Evolutionary conservation across 2,888 invertebrate genomes (phyloP), one percentile per base, ranked within the genome.

Genomic region (Hydrotaea diabolus): DNA sequence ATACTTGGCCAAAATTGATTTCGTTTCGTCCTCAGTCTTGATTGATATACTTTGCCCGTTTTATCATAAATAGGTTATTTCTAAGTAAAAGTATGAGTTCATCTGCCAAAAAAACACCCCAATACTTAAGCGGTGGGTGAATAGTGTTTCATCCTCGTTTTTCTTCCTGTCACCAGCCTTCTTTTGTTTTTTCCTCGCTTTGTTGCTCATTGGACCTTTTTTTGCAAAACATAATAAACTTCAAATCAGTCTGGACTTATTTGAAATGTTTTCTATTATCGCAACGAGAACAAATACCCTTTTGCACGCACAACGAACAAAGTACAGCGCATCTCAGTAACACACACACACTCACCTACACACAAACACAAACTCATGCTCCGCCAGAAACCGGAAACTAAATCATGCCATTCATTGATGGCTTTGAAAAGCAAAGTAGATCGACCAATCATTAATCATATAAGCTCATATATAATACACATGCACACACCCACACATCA

Each of bases 401-500:
- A 69, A 69, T 69, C 69, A 69, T 43, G 21, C 43, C 11, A 31
- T 49, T 55, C 66, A 55, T 69, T 43, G 69, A 69, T 46, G 69
- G 69, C 69, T 46, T 69, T 46, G 66, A 43, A n/a, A 26, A 59
- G 17, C 9, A 59, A 66, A 15, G n/a, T 71, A 77, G 17, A 72
- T 81, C 78, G 72, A 78, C 78, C 78, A 84, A 79, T 84, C 81
- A 81, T 84, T 84, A 81, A 84, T 84, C 81, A 84, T 76, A 81
- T 78, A 78, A 81, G 57, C 72, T 78, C 72, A 53, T 72, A 80
- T 46, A 55, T 71, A 72, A 73, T 21, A 73, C 59, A 74, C 39
- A 57, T 19, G 36, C 21, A 59, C 23, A 26, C 26, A 26, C 39
- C 3, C 9, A 39, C 39, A 39, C 15, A 26, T 21, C 26, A 59